Conservation (phyloP, 1,140 invertebrate genomes). For the Brachionus angularis region DNA sequence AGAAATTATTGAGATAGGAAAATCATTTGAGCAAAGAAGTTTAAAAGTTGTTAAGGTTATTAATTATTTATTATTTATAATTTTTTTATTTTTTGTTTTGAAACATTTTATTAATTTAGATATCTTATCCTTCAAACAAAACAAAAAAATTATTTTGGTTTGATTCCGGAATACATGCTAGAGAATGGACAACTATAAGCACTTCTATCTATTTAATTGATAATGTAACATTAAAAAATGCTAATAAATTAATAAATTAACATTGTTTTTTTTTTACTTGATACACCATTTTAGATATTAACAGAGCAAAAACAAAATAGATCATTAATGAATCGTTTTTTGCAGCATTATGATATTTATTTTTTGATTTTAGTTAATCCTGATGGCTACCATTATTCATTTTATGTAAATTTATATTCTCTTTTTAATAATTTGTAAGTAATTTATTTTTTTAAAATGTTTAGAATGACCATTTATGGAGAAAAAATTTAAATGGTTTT, state of each 20-base stretch:
- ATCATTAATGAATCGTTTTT: slow-evolving; percentile 10
- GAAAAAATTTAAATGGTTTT: background rate
- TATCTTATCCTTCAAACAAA: background rate
- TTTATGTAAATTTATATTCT: background rate
- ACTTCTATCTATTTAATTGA: slow-evolving; percentile 3
- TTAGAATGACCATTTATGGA: background rate
- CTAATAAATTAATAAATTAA: background rate
- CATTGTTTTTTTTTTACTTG: background rate
- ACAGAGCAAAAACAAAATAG: background rate
- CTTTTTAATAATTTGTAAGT: background rate
- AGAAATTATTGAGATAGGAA: slow-evolving; percentile 25
- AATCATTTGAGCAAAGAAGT: slow-evolving; percentile 7
- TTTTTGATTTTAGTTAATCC: slow-evolving; percentile 39
- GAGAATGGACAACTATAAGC: slow-evolving; percentile 25
- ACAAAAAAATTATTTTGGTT: slow-evolving; percentile 36
- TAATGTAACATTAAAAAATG: background rate
- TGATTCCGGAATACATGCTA: slow-evolving; percentile 24
- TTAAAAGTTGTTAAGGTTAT: slow-evolving; percentile 26
- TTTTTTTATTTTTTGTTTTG: background rate
- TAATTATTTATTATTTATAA: background rate
- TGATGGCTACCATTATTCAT: slow-evolving; percentile 27
- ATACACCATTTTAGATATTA: background rate
- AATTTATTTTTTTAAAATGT: background rate
- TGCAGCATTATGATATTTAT: slow-evolving; percentile 25
- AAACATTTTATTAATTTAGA: background rate